Conservation (phyloP, 2,113 vertebrate genomes). For the Hippocampus comes region DNA sequence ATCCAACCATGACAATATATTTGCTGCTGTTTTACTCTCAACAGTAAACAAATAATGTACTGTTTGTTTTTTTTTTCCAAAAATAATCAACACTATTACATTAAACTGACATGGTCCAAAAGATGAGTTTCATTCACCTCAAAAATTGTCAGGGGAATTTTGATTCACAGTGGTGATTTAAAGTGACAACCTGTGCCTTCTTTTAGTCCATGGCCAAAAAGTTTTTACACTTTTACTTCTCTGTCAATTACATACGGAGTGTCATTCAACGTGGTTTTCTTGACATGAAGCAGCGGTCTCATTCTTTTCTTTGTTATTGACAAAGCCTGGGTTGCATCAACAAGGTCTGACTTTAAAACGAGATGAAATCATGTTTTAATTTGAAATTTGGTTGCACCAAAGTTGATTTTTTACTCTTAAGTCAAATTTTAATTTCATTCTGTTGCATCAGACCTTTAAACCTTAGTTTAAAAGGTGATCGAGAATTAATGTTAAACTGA, state of each 20-base stretch:
- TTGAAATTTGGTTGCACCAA: too few relatives aligned
- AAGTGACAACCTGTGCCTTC: not conserved
- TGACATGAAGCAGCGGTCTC: not conserved
- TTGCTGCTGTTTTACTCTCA: slow-evolving; percentile 18
- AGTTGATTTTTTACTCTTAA: too few relatives aligned
- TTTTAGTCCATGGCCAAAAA: not conserved
- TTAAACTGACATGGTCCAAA: not conserved
- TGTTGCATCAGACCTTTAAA: too few relatives aligned
- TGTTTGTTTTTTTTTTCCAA: not conserved
- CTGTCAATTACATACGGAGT: not conserved
- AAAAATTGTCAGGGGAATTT: not conserved
- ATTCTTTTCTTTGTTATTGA: not conserved
- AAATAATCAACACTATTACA: not conserved
- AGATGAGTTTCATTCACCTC: not conserved
- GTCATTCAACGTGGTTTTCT: not conserved
- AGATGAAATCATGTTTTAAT: too few relatives aligned
- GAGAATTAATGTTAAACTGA: too few relatives aligned
- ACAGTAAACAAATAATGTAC: not conserved
- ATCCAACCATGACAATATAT: slow-evolving; percentile 44
- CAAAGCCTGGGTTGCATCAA: too few relatives aligned
- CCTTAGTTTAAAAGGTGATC: too few relatives aligned
- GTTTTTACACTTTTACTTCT: not conserved
- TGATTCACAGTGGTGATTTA: not conserved
- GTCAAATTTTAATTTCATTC: too few relatives aligned
- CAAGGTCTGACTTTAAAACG: too few relatives aligned